Base-by-base conservation (phyloP, 2,797 vertebrate species). In the Oreochromis mossambicus region DNA sequence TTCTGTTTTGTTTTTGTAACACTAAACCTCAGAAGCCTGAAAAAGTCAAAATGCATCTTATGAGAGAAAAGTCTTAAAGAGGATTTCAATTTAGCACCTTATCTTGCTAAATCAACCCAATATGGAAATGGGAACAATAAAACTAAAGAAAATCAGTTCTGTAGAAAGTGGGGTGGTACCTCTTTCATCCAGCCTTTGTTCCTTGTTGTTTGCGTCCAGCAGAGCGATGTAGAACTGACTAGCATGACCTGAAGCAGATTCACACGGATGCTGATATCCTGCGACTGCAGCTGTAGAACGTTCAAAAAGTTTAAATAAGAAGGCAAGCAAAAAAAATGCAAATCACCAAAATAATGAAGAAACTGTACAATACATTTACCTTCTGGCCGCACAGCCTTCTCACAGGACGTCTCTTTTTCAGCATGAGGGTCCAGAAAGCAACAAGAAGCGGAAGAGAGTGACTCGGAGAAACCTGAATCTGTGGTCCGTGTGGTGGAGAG, bases 151-250 rank as follows among this genome's bases (percentile, higher is more conserved):
- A 48, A 38, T 80, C 12, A 50, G 12, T 21, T 24, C 5, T 14
- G 8, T 32, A 38, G 29, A 11, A 5, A n/a, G 14, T 68, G 1
- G 77, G 32, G 17, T n/a, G 14, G 6, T 93, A 99, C 98, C 98
- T 97, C 96, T 99, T 85, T 99, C 98, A 89, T 99, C 98, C 89
- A 99, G 95, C 89, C 97, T 97, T 86, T 97, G 96, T 55, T 99
- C 98, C 91, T 98, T 97, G 94, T 95, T 97, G 88, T 95, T 94
- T 0, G 96, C 84, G 1, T 99, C 98, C 3, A 97, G 96, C 90
- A 98, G 92, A 63, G 96, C 96, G 78, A 99, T 98, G 92, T 97
- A 97, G 95, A 99, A 99, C 91, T 97, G 98, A 6, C 97, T 96
- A 50, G 96, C 91, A 1, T 97, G 97, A 41, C 96, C 92, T 17